Base-by-base conservation (phyloP, 1,140 invertebrate species). In the Lamellibrachia luymesi region DNA sequence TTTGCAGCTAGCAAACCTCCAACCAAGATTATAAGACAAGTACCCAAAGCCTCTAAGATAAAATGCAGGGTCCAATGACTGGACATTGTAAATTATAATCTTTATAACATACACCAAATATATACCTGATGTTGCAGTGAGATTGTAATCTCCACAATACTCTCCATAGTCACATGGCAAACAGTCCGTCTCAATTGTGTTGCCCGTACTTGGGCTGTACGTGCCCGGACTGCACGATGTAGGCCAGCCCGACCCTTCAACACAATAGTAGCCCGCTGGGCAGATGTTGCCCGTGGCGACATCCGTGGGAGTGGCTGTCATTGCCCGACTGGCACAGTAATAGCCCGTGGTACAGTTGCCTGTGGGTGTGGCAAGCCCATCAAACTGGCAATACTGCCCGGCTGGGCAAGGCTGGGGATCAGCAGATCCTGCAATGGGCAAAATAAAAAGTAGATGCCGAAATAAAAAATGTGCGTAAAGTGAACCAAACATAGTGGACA, bases 91-190 rank as follows among this genome's bases (percentile, higher is more conserved):
- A 38, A 38, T 38, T 38, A 38, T 38, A 38, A 38, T 38, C 38
- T 38, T 38, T 38, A 38, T 38, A 38, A 38, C 38, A 38, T 90
- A 90, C 1, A 90, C 27, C 17, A 91, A 10, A 8, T n/a, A 50
- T 13, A 25, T 92, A 95, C 95, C 95, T 92, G 94, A 94, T 2
- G 95, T 95, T 6, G 93, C 92, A 10, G 95, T 95, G 25, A 96
- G 92, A 92, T 95, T 96, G 93, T 95, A 95, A 92, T 94, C 93
- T 52, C 93, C 95, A 94, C 95, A 96, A 91, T 94, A 96, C 80
- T 96, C 94, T 91, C 95, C 95, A 52, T 93, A 94, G 17, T 94
- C 94, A 94, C 95, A 96, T 4, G 94, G 51, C 25, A 95, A 50
- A 94, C 95, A 96, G 93, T 96, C 94, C 2, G 94, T 92, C 4